phyloP scores from a whole-genome alignment of 2,113 vertebrate genomes.

The Menura novaehollandiae region DNA sequence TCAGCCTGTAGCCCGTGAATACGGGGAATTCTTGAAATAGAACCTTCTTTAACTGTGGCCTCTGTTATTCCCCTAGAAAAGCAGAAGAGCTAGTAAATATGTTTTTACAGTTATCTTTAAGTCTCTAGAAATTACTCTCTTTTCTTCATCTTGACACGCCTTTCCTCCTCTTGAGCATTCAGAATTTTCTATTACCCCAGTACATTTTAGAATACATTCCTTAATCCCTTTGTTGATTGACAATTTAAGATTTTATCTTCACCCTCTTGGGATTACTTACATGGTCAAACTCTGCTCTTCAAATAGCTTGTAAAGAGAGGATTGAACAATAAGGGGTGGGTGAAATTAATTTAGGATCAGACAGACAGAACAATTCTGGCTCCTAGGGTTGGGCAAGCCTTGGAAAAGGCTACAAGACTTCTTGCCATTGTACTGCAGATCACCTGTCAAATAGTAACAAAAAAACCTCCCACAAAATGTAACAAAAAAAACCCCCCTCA shows the following conservation, averaged over 20 bases:
- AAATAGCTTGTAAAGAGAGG: neutral
- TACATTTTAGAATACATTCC: neutral
- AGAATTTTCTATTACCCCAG: neutral
- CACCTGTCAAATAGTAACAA: neutral
- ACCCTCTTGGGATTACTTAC: neutral
- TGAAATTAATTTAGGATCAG: neutral
- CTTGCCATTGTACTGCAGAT: neutral
- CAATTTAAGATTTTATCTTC: neutral
- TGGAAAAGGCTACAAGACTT: neutral
- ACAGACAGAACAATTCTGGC: neutral
- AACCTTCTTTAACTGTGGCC: neutral
- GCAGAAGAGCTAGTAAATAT: neutral
- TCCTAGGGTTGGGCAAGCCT: neutral
- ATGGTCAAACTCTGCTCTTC: neutral
- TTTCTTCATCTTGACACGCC: neutral
- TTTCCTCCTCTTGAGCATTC: neutral
- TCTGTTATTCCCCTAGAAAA: neutral
- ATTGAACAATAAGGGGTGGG: neutral
- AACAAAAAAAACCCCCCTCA: rapidly evolving
- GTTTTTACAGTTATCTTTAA: neutral
- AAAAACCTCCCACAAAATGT: neutral
- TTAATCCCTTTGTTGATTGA: neutral
- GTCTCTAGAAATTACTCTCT: neutral
- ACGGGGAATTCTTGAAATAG: neutral
- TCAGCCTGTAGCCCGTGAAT: neutral